Evolutionary conservation across 1,140 invertebrate genomes (phyloP).

Genomic region (Berghia stephanieae): DNA sequence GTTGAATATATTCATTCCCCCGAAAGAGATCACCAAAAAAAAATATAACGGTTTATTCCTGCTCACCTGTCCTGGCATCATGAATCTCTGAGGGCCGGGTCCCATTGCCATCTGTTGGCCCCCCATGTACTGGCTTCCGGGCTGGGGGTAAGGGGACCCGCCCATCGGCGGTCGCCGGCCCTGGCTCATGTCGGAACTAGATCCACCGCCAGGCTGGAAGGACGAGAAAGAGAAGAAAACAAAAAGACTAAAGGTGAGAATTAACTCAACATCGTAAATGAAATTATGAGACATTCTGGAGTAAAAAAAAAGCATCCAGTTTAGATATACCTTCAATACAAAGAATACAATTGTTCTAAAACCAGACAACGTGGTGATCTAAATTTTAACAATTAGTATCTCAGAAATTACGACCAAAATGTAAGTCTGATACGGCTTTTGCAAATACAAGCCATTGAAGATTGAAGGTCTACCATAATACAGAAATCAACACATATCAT

Average conservation of each 20-base stretch:
- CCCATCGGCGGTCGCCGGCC: slow-evolving; percentile 31
- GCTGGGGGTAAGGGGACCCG: slow-evolving; percentile 17
- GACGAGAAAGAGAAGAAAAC: not conserved
- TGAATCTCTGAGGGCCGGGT: slow-evolving; percentile 27
- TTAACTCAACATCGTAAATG: too few relatives aligned
- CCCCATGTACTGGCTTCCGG: slow-evolving; percentile 28
- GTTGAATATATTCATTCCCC: not conserved
- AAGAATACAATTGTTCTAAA: not conserved
- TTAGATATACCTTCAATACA: too few relatives aligned
- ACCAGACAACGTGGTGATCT: not conserved
- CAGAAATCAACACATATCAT: too few relatives aligned
- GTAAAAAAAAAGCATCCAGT: not conserved
- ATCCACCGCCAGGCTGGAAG: slow-evolving; percentile 26
- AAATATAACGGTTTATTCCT: too few relatives aligned
- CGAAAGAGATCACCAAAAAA: not conserved
- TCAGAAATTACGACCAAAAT: not conserved
- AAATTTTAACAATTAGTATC: not conserved
- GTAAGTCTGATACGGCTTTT: too few relatives aligned
- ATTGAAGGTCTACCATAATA: too few relatives aligned
- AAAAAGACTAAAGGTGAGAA: not conserved
- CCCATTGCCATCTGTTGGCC: slow-evolving; percentile 30
- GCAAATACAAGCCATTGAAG: too few relatives aligned
- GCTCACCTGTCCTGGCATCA: slow-evolving; percentile 29
- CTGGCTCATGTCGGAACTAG: slow-evolving; percentile 26
- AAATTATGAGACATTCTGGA: not conserved